Evolutionary conservation across 2,888 invertebrate species (phyloP).

Genomic region (Rhimphoctona megacephalus): DNA sequence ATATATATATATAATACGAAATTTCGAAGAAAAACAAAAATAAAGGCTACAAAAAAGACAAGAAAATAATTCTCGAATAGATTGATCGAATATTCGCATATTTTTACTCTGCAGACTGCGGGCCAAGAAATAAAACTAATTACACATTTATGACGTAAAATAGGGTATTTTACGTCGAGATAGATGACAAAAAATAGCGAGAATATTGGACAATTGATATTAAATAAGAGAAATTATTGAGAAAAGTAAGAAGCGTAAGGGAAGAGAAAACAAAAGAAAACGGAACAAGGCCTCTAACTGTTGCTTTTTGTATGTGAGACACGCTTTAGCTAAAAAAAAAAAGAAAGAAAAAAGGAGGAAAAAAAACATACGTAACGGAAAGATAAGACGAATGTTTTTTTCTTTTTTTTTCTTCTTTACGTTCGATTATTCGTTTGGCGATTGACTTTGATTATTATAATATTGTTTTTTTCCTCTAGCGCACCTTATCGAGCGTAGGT

Average conservation of each 20-base stretch:
- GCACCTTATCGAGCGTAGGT: slow-evolving; percentile 73
- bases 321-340: slow-evolving; percentile 79
- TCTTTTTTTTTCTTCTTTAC: slow-evolving; percentile 71
- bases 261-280: slow-evolving; percentile 29
- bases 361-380: slow-evolving; percentile 2
- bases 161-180: slow-evolving; percentile 66
- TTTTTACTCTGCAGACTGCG: slow-evolving; percentile 80
- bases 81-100: slow-evolving; percentile 62
- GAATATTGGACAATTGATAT: slow-evolving; percentile 67
- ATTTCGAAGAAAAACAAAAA: slow-evolving; percentile 31
- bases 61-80: slow-evolving; percentile 54
- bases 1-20: slow-evolving; percentile 22
- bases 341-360: slow-evolving; percentile 29
- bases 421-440: slow-evolving; percentile 70
- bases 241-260: slow-evolving; percentile 21
- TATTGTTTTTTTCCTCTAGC: slow-evolving; percentile 62
- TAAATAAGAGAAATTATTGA: slow-evolving; percentile 64
- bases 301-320: slow-evolving; percentile 84
- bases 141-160: slow-evolving; percentile 73
- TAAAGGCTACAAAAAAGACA: slow-evolving; percentile 17
- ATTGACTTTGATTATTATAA: slow-evolving; percentile 72
- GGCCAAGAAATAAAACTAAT: slow-evolving; percentile 76
- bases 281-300: slow-evolving; percentile 84
- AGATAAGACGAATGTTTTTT: slow-evolving; percentile 70
- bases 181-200: slow-evolving; percentile 52